These are phyloP conservation scores for Oxystoma pomonae DNA, from an alignment of 2,888 invertebrate genomes.

Conservation along the genomic window DNA sequence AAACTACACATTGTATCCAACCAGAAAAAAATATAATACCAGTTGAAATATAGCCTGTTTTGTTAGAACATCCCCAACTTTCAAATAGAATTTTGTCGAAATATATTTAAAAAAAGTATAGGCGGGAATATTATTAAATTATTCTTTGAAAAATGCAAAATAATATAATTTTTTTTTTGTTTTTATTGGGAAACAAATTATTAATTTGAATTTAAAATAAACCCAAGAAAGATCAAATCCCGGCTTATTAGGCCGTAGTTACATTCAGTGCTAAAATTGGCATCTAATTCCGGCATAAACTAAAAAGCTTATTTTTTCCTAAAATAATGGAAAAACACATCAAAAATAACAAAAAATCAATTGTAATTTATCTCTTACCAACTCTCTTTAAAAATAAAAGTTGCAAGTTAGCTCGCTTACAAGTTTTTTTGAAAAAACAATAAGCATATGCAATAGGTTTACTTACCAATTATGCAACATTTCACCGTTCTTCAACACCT, in stretches of 20 bases:
- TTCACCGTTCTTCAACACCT: not conserved
- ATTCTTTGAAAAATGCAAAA: not conserved
- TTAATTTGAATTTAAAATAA: not conserved
- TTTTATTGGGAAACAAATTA: not conserved
- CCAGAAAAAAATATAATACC: not conserved
- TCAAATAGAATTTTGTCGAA: not conserved
- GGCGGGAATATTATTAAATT: not conserved
- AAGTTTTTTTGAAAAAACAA: not conserved
- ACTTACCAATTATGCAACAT: not conserved
- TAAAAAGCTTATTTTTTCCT: not conserved
- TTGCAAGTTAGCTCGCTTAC: not conserved
- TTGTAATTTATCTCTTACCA: not conserved
- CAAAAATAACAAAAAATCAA: not conserved
- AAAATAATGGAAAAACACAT: not conserved
- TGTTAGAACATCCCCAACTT: not conserved
- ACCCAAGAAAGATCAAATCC: not conserved
- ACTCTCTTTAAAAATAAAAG: not conserved
- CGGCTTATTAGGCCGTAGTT: not conserved
- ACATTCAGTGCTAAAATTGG: not conserved
- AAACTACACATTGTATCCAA: not conserved
- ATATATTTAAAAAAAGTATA: not conserved
- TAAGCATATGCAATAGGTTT: not conserved
- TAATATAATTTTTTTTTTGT: not conserved
- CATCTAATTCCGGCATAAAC: conserved; percentile 2
- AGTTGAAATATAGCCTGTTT: not conserved